Evolutionary conservation across 2,113 vertebrate genomes (phyloP), one percentile per base, ranked within the genome.

Genomic region (Otolemur garnettii): DNA sequence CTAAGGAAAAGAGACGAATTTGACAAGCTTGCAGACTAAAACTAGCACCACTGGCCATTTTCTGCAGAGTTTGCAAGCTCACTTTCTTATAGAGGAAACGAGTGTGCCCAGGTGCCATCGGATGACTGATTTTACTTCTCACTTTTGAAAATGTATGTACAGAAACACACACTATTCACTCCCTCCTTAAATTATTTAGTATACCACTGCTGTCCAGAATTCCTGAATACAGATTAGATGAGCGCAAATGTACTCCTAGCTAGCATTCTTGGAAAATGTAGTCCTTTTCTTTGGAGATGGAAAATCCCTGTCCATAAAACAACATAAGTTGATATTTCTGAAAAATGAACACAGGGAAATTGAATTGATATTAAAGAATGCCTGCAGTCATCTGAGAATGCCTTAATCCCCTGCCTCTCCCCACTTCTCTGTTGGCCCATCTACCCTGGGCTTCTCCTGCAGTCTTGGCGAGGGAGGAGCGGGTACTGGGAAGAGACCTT

Each of bases 11-110:
- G 9, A 93, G 66, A 14, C 2, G 0, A 38, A 24, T 91, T 71
- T 78, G 64, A 50, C 0, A 2, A 59, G 4, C 35, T 53, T 3
- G 2, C 55, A 11, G n/a, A 62, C 90, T 92, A 93, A 66, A n/a
- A 26, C 15, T 26, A 81, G 62, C 93, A 96, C 90, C 97, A 38
- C 30, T 90, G 75, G 94, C 93, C 60, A 93, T 94, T 96, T 97
- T 96, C 95, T 89, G 53, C 79, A 96, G 91, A 93, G 90, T 97
- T 97, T 97, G 92, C 90, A 97, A 97, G 75, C 80, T 96, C 2
- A 30, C 89, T 97, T 97, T 96, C 87, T 96, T 90, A 93, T 90
- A 97, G 96, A 97, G 94, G 97, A 97, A 98, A 96, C 91, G 94
- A 92, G 96, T 57, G 93, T 88, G 86, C 90, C 93, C 95, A 97